phyloP scores from a whole-genome alignment of 2,113 vertebrate species.

The Sorex araneus region DNA sequence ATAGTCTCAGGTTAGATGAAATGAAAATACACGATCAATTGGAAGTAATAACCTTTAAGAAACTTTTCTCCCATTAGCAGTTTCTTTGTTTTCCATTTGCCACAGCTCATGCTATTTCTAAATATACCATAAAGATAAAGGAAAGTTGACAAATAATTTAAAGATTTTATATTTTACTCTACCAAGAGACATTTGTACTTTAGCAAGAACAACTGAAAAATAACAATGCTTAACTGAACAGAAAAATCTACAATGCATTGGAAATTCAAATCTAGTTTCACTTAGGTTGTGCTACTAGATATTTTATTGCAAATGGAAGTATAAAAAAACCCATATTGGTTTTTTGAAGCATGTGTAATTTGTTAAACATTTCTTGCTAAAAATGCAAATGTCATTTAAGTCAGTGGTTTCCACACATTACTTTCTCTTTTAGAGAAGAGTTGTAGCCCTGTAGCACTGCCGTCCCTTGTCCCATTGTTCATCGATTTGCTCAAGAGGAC shows the following conservation, averaged over 20 bases:
- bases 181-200: not conserved
- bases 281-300: not conserved
- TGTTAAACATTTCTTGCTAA: constrained; percentile 2
- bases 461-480: too few species aligned
- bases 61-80: not conserved
- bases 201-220: constrained; percentile 6
- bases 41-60: not conserved
- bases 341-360: too few species aligned
- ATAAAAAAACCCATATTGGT: too few species aligned
- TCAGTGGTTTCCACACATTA: not conserved
- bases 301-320: not conserved
- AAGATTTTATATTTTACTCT: not conserved
- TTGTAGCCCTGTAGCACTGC: too few species aligned
- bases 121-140: not conserved
- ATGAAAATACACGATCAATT: not conserved
- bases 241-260: not conserved
- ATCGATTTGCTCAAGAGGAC: too few species aligned
- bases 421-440: not conserved
- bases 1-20: not conserved
- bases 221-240: not conserved
- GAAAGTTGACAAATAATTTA: not conserved
- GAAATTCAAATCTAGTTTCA: not conserved
- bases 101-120: not conserved
- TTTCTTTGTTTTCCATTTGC: not conserved
- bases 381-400: not conserved